Evolutionary conservation across 2,888 invertebrate genomes (phyloP), one percentile per base, ranked within the genome.

Genomic region (Phrixothrix hirtus): DNA sequence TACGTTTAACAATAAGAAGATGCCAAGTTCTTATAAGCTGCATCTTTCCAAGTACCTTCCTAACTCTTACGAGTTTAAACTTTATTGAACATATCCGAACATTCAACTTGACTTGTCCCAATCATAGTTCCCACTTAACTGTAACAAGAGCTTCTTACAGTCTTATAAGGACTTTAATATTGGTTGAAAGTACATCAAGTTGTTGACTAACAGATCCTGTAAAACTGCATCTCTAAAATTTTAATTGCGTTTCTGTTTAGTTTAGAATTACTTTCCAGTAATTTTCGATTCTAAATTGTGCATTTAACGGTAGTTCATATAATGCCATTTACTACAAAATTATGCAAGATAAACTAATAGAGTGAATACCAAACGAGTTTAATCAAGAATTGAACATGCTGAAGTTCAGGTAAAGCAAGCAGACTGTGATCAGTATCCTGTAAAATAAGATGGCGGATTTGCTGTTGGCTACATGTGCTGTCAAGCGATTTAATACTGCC

Each of bases 11-110:
- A 47, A 31, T 32, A n/a, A n/a, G 32, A 25, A 31, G 26, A 39
- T 35, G 32, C 35, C 15, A 34, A 48, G 48, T 38, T 43, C 39
- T 44, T 51, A 29, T 46, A 36, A 42, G 36, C 41, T 47, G 46
- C 42, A 35, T 52, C 42, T 25, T 46, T 25, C 27, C 42, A 43
- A 47, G 46, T 47, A 47, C 46, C 46, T 30, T 31, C 15, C 27
- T 11, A 36, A 30, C 46, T 42, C 59, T 38, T 42, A 30, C 43
- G 47, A 57, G 34, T 49, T 55, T 53, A 59, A 59, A 59, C 59
- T 59, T 59, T 59, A 59, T 59, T 47, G 59, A 57, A 59, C 57
- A 59, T 59, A 59, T 59, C 53, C 57, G 50, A 57, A 49, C 57
- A 49, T 57, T 57, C 57, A 37, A 55, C 50, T 57, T 44, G 52